Conservation (phyloP, 2,888 invertebrate species). For the Drosophila longiperda region DNA sequence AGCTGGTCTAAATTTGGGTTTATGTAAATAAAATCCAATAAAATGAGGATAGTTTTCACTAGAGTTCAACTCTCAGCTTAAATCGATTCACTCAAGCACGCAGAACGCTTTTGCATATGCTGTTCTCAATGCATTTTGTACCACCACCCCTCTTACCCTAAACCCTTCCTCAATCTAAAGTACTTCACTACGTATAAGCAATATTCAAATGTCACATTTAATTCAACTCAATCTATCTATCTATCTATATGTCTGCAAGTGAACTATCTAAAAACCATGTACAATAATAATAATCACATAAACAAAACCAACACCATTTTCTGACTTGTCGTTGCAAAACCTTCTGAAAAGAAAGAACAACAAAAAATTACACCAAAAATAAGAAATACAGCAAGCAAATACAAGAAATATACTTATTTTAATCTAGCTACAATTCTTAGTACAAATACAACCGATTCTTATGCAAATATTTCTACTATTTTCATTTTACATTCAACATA, state of each 20-base stretch:
- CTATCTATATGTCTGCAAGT: slow-evolving; percentile 67
- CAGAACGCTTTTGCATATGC: slow-evolving; percentile 63
- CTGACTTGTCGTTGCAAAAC: slow-evolving; percentile 25
- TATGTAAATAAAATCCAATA: slow-evolving; percentile 17
- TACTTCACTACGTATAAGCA: slow-evolving; percentile 36
- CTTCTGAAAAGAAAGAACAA: slow-evolving; percentile 5
- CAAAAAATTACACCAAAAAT: slow-evolving; percentile 34
- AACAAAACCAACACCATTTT: slow-evolving; percentile 22
- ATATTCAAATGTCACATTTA: slow-evolving; percentile 53
- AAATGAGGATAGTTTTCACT: slow-evolving; percentile 10
- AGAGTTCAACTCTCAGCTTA: slow-evolving; percentile 20
- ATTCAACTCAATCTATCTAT: slow-evolving; percentile 54
- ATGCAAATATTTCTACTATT: slow-evolving; percentile 79
- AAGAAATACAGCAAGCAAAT: slow-evolving; percentile 33
- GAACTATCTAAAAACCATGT: slow-evolving; percentile 32
- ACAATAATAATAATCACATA: slow-evolving; percentile 11
- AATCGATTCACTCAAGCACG: slow-evolving; percentile 58
- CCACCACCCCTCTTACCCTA: slow-evolving; percentile 12
- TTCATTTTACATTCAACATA: slow-evolving; percentile 73
- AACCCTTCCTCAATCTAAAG: slow-evolving; percentile 27
- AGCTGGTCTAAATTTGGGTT: not conserved
- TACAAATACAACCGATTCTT: slow-evolving; percentile 68
- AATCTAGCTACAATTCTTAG: slow-evolving; percentile 47
- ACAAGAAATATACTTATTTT: slow-evolving; percentile 38
- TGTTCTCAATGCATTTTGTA: slow-evolving; percentile 36